A percentile compares a stretch with the other conserved stretches of the same genome.
Evolutionary conservation across 2,797 vertebrate genomes (phyloP).

Genomic region (Lepus oiostolus): DNA sequence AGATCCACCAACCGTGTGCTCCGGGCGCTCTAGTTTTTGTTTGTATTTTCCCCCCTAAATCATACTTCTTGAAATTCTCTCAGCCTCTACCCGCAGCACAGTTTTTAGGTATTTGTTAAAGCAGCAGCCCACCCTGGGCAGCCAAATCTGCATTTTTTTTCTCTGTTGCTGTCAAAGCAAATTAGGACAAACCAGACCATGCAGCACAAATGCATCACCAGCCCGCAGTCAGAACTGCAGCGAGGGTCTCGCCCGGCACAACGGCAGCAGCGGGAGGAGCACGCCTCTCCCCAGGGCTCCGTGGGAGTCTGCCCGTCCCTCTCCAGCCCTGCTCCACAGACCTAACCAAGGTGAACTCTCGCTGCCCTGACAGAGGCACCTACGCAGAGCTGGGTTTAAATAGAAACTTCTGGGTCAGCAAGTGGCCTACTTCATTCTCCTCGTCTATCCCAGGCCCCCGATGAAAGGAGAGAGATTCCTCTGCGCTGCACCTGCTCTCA

Average conservation of each 20-base stretch:
- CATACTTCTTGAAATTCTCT: no score
- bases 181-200: no score
- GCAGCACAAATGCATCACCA: no score
- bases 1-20: no score
- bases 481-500: neutral
- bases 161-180: no score
- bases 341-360: conserved; percentile 50
- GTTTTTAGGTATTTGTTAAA: no score
- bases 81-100: no score
- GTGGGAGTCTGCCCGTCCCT: neutral
- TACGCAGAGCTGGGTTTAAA: conserved; percentile 15
- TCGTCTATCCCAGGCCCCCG: neutral
- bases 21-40: no score
- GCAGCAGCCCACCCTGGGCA: no score
- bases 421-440: conserved; percentile 58
- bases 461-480: conserved; percentile 36
- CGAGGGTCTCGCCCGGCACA: neutral
- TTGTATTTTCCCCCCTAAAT: no score
- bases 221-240: neutral
- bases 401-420: conserved; percentile 59
- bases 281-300: neutral
- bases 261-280: no score
- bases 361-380: neutral
- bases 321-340: neutral
- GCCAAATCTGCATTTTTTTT: no score